These are phyloP conservation scores for Coreius guichenoti DNA, from an alignment of 2,797 vertebrate species.

Conservation along the genomic window DNA sequence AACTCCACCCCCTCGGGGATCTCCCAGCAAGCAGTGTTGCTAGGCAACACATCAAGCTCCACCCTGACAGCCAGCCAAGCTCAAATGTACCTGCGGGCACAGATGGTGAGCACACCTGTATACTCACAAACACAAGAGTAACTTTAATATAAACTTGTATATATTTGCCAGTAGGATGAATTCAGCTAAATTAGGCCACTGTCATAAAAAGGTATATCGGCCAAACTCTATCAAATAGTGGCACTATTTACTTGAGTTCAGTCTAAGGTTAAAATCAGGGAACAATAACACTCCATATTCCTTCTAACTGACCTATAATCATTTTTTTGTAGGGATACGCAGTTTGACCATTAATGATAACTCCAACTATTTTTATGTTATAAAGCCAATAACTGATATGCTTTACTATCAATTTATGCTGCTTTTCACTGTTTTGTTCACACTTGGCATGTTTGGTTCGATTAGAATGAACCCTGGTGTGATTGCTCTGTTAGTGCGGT, in stretches of 20 bases:
- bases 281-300: not conserved
- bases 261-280: not conserved
- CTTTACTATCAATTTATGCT: not conserved
- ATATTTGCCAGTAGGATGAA: not conserved
- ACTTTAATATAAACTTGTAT: not conserved
- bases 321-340: not conserved
- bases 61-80: conserved; percentile 94
- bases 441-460: not conserved
- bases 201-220: not conserved
- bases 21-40: conserved; percentile 92
- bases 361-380: not conserved
- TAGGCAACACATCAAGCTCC: conserved; percentile 87
- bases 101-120: conserved; percentile 88
- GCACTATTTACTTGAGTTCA: not conserved
- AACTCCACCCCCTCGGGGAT: conserved; percentile 87
- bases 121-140: not conserved
- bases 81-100: conserved; percentile 97
- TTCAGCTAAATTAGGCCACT: not conserved
- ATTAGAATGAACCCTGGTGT: too few relatives aligned
- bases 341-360: not conserved
- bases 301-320: not conserved
- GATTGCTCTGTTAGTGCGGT: too few relatives aligned
- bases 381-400: not conserved
- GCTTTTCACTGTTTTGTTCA: not conserved
- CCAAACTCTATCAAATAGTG: not conserved